phyloP scores from a whole-genome alignment of 2,797 vertebrate genomes.

The Dendrocincla tyrannina region DNA sequence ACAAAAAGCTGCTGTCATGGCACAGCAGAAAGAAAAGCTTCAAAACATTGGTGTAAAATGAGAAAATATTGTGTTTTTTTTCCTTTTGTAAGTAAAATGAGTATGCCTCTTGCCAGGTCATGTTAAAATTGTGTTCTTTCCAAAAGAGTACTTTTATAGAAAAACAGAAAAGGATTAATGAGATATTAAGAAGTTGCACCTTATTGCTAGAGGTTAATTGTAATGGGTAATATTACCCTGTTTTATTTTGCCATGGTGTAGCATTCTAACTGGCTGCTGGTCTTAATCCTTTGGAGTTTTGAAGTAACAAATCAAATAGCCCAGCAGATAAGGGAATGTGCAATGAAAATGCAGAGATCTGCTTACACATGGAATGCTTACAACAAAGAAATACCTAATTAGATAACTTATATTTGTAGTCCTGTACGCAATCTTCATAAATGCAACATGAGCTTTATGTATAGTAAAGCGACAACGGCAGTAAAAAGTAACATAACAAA shows the following conservation, averaged over 20 bases:
- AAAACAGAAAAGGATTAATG: background rate
- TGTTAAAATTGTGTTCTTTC: background rate
- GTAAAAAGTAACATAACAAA: background rate
- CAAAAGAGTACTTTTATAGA: background rate
- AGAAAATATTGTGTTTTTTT: background rate
- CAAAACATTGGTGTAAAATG: background rate
- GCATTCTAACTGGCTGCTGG: background rate
- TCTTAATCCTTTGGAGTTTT: background rate
- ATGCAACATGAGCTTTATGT: background rate
- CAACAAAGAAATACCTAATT: background rate
- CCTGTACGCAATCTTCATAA: background rate
- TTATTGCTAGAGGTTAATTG: background rate
- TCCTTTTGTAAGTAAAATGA: background rate
- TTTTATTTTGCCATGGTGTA: background rate
- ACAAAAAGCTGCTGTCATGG: background rate
- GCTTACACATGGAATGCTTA: background rate
- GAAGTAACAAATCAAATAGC: background rate
- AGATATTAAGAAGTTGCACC: background rate
- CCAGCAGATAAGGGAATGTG: background rate
- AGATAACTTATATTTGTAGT: background rate
- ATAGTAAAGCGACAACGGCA: background rate
- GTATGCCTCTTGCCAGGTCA: background rate
- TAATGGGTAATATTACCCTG: background rate
- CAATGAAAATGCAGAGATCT: background rate
- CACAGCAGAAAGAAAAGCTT: background rate